Base-by-base conservation (phyloP, 2,888 invertebrate genomes). In the Agapetus fuscipes region DNA sequence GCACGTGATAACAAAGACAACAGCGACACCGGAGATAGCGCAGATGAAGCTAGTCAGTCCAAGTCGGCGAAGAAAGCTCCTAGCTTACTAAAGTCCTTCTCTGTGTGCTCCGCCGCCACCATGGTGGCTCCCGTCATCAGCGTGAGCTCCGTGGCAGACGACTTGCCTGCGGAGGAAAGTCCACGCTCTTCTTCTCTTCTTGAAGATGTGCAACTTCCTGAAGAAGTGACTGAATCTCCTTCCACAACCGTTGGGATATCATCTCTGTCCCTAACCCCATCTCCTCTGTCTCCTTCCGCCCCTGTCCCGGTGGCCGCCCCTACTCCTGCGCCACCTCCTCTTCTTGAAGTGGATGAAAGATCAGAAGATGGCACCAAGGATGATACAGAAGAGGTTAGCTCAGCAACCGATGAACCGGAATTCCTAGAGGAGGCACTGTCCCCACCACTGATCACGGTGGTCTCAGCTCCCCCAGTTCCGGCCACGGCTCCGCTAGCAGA, bases 91-190 rank as follows among this genome's bases (percentile, higher is more conserved):
- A 64, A 62, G 50, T 60, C 62, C 41, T 56, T 59, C 51, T 60
- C 66, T 37, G 57, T 66, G 40, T 60, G 59, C 25, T 48, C 49
- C 34, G 50, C 48, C 35, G 50, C 56, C 14, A 53, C 57, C 29
- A 52, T 56, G 11, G 62, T 63, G 39, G 72, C 78, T 13, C 78
- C 78, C 24, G 71, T 78, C 42, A 83, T 82, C 54, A 82, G 80
- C 65, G 81, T 82, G 45, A 82, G 80, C 65, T 78, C 81, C 17
- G 82, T 77, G 50, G 74, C 74, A 34, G 80, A 80, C 52, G 80
- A 80, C 39, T 59, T 60, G 44, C 59, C 59, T 32, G 50, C 54
- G 10, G 56, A 57, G 17, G 32, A 36, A 11, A 28, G 20, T 3
- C 27, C 34, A 7, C 7, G 34, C 17, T 32, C 46, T 3, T 32